Base-by-base conservation (phyloP, 1,140 invertebrate genomes). In the Achatina immaculata region DNA sequence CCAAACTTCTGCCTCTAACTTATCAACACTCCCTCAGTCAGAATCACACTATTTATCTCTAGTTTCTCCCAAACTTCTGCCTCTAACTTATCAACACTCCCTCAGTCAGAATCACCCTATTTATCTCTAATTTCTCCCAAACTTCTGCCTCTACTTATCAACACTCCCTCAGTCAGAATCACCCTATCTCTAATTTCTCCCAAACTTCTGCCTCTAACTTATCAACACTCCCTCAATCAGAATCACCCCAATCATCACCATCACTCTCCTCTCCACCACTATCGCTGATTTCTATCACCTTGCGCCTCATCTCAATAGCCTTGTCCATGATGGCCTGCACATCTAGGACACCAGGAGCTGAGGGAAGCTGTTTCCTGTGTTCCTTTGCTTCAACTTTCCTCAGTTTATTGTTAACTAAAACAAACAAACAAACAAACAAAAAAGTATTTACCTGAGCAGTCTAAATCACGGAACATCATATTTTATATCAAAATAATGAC, bases 241-340 rank as follows among this genome's bases (percentile, higher is more conserved):
- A 80, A 58, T 80, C 68, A 40, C 62, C 78, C 78, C 78, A 80
- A 31, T 72, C 78, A n/a, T 72, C 79, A 69, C 88, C 89, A 48
- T 87, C 87, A 0, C 95, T 94, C 16, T 94, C 94, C 7, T 94
- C 96, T n/a, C 95, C 96, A 86, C 96, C 96, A 36, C 95, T 95
- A 91, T 98, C 97, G 82, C 96, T 97, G 85, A 97, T 95, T 92
- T 99, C 97, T 80, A 99, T 96, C 36, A 96, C 97, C 48, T 98
- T 96, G 42, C 97, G 94, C 45, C 97, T 93, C 87, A 90, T 89
- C 73, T 91, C 90, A 81, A 90, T 87, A 78, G 89, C 90, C 55
- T 85, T 83, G 34, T 97, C 97, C 85, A 99, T 93, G 85, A 99
- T 98, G 16, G 96, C 97, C 21, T 97, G 97, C 4, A 99, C 97